These are phyloP conservation scores for Pyralis farinalis DNA, from an alignment of 2,888 invertebrate species.

Conservation along the genomic window DNA sequence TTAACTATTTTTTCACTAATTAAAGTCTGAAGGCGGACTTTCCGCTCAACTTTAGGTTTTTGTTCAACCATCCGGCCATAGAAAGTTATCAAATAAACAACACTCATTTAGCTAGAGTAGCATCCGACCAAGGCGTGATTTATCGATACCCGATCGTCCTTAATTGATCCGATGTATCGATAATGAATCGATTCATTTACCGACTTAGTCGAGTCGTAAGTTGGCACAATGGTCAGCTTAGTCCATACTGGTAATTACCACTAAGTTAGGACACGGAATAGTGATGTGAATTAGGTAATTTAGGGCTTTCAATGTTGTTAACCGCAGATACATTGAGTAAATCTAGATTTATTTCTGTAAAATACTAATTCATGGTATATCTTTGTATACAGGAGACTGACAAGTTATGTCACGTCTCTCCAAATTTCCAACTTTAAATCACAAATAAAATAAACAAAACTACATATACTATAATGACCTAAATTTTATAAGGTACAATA, in stretches of 20 bases:
- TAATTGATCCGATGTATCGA: conserved; percentile 52
- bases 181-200: conserved; percentile 47
- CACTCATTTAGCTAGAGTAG: conserved; percentile 8
- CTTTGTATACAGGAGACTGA: too few relatives aligned
- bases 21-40: not conserved
- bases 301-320: not conserved
- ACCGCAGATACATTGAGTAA: too few relatives aligned
- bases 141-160: conserved; percentile 37
- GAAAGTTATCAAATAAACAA: conserved; percentile 19
- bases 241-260: conserved; percentile 35
- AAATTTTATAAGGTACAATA: too few relatives aligned
- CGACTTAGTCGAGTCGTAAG: conserved; percentile 22
- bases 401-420: too few relatives aligned
- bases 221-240: conserved; percentile 32
- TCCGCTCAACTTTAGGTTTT: not conserved
- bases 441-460: too few relatives aligned
- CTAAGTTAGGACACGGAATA: conserved; percentile 19
- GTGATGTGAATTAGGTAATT: conserved; percentile 10
- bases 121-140: conserved; percentile 43
- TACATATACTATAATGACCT: too few relatives aligned
- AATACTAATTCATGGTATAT: too few relatives aligned
- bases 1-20: not conserved
- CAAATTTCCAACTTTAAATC: too few relatives aligned
- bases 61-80: not conserved
- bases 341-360: too few relatives aligned